phyloP scores from a whole-genome alignment of 2,113 vertebrate species.

The Mobula hypostoma region DNA sequence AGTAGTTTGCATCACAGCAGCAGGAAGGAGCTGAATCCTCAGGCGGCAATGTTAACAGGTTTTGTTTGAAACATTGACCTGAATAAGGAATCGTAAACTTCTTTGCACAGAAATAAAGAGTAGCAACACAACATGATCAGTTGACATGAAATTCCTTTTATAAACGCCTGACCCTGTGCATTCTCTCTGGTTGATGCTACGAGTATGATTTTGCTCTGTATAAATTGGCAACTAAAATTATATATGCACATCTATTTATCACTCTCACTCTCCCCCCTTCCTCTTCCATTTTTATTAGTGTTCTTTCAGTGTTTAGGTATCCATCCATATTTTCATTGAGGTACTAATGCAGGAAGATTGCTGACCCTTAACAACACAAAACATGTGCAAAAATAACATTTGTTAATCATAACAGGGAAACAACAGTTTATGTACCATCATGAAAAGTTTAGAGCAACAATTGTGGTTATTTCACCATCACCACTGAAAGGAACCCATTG shows the following conservation, averaged over 20 bases:
- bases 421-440: not conserved
- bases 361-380: not conserved
- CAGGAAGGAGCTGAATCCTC: not conserved
- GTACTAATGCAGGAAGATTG: not conserved
- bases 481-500: not conserved
- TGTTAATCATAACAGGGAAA: not conserved
- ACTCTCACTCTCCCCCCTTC: too few relatives aligned
- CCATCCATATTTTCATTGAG: not conserved
- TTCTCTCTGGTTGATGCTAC: not conserved
- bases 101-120: not conserved
- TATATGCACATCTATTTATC: too few relatives aligned
- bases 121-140: not conserved
- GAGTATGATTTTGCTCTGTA: not conserved
- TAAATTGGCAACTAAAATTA: too few relatives aligned
- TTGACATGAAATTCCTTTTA: not conserved
- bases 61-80: not conserved
- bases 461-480: not conserved
- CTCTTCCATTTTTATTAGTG: not conserved
- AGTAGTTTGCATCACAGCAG: not conserved
- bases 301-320: not conserved
- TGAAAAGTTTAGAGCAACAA: not conserved
- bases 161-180: too few relatives aligned
- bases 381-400: not conserved
- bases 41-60: not conserved
- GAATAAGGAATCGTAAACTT: too few relatives aligned